Base-by-base conservation (phyloP, 2,888 invertebrate species). In the Monopis laevigella region DNA sequence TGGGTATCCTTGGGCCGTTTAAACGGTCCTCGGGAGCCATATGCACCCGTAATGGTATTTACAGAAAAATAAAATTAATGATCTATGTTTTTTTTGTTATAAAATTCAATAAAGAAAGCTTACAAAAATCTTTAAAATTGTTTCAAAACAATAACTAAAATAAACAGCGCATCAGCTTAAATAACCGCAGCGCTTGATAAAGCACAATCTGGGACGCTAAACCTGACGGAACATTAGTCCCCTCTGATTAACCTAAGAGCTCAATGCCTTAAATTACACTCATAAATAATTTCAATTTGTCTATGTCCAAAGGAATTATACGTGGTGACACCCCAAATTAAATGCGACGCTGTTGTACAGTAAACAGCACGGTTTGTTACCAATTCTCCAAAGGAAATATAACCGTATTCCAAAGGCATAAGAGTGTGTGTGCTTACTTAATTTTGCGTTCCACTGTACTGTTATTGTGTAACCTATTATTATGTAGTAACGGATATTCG, bases 271-370 rank as follows among this genome's bases (percentile, higher is more conserved):
- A 34, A 34, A 36, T 21, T 21, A 36, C 21, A 16, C 14, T 21
- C 36, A 36, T 21, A 36, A 21, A 34, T 34, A 11, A 19, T 18
- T 36, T 19, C 21, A 36, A 36, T 36, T 36, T 36, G 36, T 36
- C 21, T 21, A 36, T 11, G 36, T 36, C 36, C 36, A 12, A 36
- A 14, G 14, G 14, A 32, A 17, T 29, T 29, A 21, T 21, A 21
- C 6, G 5, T 21, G 7, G 32, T 4, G 32, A 32, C 32, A 32
- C 32, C 32, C 32, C 17, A 32, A 32, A 32, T 17, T 32, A 32
- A 17, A 32, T 32, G 17, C 14, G 17, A 10, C 14, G 17, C 17
- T 32, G 32, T 32, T 16, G 17, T n/a, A 17, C 17, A n/a, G n/a
- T n/a, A 28, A 28, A 6, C 14, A 32, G n/a, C n/a, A n/a, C n/a